Percentiles rank a stretch among this genome's conserved stretches.
Evolutionary conservation across 2,113 vertebrate species (phyloP).

Genomic region (Ophiodon elongatus): DNA sequence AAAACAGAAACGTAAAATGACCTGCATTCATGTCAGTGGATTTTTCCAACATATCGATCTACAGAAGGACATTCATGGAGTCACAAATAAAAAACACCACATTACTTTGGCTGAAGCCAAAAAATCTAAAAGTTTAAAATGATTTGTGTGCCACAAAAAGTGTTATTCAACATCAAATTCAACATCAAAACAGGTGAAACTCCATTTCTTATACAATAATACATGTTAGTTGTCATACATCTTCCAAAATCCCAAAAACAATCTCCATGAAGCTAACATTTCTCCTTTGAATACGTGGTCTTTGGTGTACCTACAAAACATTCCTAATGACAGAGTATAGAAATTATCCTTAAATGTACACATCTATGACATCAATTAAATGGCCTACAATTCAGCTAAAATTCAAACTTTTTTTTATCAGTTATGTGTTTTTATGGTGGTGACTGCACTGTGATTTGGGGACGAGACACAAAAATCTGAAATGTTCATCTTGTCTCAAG

Average conservation of each 20-base stretch:
- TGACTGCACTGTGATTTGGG: constrained; percentile 25
- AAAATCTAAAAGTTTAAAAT: constrained; percentile 4
- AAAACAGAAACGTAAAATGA: constrained; percentile 34
- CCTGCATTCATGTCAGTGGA: constrained; percentile 39
- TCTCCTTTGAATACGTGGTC: constrained; percentile 40
- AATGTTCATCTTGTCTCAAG: constrained; percentile 5
- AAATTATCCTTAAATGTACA: constrained; percentile 28
- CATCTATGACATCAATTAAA: constrained; percentile 50
- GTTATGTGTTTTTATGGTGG: constrained; percentile 17
- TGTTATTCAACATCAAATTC: constrained; percentile 41
- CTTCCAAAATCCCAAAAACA: constrained; percentile 21
- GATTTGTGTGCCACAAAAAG: constrained; percentile 36
- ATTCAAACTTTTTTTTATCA: neutral
- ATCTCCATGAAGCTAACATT: constrained; percentile 16
- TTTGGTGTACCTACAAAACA: constrained; percentile 71
- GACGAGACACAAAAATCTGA: constrained; percentile 19
- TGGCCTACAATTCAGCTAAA: constrained; percentile 1
- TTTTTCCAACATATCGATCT: constrained; percentile 29
- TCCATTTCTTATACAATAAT: neutral
- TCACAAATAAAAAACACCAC: constrained; percentile 42
- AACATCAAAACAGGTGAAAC: constrained; percentile 36
- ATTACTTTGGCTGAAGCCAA: constrained; percentile 33
- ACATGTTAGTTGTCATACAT: constrained; percentile 11
- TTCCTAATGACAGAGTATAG: constrained; percentile 35
- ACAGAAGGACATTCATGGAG: constrained; percentile 63